Evolutionary conservation across 1,140 invertebrate genomes (phyloP).

Genomic region (Aethina tumida): DNA sequence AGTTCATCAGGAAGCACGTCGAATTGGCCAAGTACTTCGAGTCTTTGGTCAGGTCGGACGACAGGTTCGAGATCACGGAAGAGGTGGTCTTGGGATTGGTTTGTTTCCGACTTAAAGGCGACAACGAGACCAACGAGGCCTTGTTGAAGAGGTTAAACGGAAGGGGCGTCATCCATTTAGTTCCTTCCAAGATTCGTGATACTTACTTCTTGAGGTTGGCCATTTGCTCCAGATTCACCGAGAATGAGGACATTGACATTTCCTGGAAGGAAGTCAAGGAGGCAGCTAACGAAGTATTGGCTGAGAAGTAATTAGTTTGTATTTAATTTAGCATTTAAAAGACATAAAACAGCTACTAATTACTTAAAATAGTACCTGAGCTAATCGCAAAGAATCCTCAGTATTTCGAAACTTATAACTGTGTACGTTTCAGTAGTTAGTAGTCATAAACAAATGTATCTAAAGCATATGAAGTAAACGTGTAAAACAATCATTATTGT

Average conservation of each 20-base stretch:
- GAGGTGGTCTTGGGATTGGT: constrained; percentile 86
- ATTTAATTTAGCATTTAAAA: not conserved
- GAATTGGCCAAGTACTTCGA: constrained; percentile 78
- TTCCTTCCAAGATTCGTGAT: constrained; percentile 80
- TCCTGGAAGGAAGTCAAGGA: constrained; percentile 79
- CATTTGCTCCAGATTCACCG: constrained; percentile 78
- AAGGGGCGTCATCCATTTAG: constrained; percentile 86
- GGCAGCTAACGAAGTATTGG: constrained; percentile 53
- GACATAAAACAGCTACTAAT: no score
- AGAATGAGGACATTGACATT: constrained; percentile 70
- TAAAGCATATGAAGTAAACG: no score
- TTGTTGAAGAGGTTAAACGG: constrained; percentile 82
- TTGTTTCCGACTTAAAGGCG: constrained; percentile 85
- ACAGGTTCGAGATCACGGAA: constrained; percentile 72
- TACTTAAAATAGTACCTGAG: no score
- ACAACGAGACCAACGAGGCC: constrained; percentile 75
- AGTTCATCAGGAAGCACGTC: constrained; percentile 74
- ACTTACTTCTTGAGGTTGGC: constrained; percentile 84
- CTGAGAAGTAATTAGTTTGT: constrained; percentile 11
- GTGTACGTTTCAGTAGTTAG: no score
- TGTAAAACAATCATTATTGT: no score
- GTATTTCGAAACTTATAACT: no score
- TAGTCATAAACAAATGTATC: no score
- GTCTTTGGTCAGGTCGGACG: constrained; percentile 51
- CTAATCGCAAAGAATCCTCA: no score